phyloP scores from a whole-genome alignment of 2,888 invertebrate genomes.

The Anorthoa munda region DNA sequence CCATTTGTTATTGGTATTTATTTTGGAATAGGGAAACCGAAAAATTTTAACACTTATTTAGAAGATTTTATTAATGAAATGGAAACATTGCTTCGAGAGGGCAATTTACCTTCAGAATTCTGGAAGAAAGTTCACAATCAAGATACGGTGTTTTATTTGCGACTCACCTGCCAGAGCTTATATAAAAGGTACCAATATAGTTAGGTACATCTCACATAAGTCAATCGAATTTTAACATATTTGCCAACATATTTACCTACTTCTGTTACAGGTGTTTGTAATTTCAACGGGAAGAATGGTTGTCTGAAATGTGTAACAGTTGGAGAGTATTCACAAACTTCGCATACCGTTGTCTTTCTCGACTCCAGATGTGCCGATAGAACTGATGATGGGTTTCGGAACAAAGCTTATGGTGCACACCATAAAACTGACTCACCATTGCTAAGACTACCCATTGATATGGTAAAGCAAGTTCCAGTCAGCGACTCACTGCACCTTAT shows the following conservation, averaged over 20 bases:
- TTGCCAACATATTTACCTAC: neutral
- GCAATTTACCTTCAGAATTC: constrained; percentile 24
- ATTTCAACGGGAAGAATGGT: constrained; percentile 32
- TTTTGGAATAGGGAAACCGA: constrained; percentile 52
- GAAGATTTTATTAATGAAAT: constrained; percentile 24
- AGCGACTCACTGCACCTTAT: constrained; percentile 7
- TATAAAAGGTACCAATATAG: constrained; percentile 25
- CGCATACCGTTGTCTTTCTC: constrained; percentile 16
- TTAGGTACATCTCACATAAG: neutral
- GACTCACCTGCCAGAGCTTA: constrained; percentile 37
- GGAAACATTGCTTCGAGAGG: constrained; percentile 1
- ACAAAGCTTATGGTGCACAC: constrained; percentile 13
- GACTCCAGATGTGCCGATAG: constrained; percentile 16
- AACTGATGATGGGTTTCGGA: constrained; percentile 13
- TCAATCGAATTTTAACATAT: neutral
- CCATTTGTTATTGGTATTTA: constrained; percentile 58
- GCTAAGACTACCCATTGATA: constrained; percentile 12
- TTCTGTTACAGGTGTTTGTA: constrained; percentile 26
- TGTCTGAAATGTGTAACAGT: constrained; percentile 34
- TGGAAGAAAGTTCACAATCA: constrained; percentile 14
- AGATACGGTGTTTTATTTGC: constrained; percentile 41
- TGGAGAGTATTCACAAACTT: constrained; percentile 25
- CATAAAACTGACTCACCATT: constrained; percentile 24
- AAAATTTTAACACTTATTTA: constrained; percentile 35
- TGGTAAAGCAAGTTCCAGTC: constrained; percentile 3